Percentiles rank a stretch among this genome's conserved stretches.
phyloP scores from a whole-genome alignment of 2,888 invertebrate genomes.

The Lingula anatina region DNA sequence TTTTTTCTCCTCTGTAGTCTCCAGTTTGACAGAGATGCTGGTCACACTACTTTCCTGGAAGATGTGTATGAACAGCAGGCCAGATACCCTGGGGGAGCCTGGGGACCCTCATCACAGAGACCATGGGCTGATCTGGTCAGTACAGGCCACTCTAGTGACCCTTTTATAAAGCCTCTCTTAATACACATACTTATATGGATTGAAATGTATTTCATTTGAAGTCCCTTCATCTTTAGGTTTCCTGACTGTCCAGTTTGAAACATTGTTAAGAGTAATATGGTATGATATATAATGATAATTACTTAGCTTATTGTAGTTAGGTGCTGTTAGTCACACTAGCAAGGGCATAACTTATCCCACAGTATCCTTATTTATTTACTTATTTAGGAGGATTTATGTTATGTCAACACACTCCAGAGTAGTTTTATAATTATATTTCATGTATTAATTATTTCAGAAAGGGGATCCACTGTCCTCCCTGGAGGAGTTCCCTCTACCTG shows the following conservation, averaged over 20 bases:
- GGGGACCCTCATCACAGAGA: conserved; percentile 41
- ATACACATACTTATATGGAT: no score
- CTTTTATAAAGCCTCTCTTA: no score
- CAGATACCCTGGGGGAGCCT: conserved; percentile 49
- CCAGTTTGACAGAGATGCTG: conserved; percentile 53
- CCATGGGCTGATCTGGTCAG: conserved; percentile 52
- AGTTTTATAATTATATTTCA: not conserved
- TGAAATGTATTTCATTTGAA: no score
- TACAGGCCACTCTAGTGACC: no score
- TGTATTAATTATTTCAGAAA: conserved; percentile 29
- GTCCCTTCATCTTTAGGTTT: no score
- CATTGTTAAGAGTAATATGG: no score
- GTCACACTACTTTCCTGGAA: conserved; percentile 50
- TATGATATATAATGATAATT: no score
- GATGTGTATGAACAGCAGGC: conserved; percentile 53
- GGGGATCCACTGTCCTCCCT: conserved; percentile 41
- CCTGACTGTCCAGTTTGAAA: no score
- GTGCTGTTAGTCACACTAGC: no score
- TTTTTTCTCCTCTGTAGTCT: conserved; percentile 31
- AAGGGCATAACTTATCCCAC: no score
- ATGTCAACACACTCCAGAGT: no score
- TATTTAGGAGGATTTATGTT: not conserved
- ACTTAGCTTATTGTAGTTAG: no score
- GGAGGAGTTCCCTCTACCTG: conserved; percentile 40
- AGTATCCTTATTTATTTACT: not conserved